These are phyloP conservation scores for Platycercus adscitus DNA, from an alignment of 2,113 vertebrate genomes.

Conservation along the genomic window DNA sequence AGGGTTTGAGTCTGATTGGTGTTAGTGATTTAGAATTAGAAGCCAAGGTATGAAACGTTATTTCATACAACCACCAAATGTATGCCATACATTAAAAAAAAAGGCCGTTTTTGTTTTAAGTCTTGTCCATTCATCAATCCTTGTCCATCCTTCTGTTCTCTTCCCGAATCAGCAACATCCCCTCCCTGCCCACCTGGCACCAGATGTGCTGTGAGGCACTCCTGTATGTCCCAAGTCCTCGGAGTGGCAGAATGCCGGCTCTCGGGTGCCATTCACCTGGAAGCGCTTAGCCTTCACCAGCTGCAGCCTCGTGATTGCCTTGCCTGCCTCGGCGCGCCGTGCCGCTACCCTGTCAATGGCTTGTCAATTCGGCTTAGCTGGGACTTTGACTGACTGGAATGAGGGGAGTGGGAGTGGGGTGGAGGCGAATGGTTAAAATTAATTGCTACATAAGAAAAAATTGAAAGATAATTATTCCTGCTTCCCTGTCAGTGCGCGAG, in stretches of 20 bases:
- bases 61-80: not conserved
- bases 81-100: not conserved
- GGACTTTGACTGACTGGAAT: constrained; percentile 83
- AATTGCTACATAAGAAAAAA: constrained; percentile 96
- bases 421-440: constrained; percentile 89
- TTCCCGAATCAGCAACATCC: constrained; percentile 63
- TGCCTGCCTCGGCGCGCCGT: constrained; percentile 71
- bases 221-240: constrained; percentile 69
- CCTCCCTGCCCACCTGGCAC: constrained; percentile 82
- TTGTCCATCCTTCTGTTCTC: constrained; percentile 76
- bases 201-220: constrained; percentile 80
- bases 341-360: constrained; percentile 78
- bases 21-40: not conserved
- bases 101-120: constrained; percentile 33
- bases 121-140: constrained; percentile 81
- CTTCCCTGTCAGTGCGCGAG: constrained; percentile 90
- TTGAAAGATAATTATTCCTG: constrained; percentile 95
- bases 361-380: constrained; percentile 87
- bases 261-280: constrained; percentile 90
- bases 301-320: constrained; percentile 85
- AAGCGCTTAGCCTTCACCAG: constrained; percentile 83
- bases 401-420: constrained; percentile 74
- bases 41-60: not conserved
- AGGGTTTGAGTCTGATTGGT: not conserved
- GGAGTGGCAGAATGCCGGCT: constrained; percentile 82